These are phyloP conservation scores for Drosophila lacicola DNA, from an alignment of 2,888 invertebrate genomes.

Conservation along the genomic window DNA sequence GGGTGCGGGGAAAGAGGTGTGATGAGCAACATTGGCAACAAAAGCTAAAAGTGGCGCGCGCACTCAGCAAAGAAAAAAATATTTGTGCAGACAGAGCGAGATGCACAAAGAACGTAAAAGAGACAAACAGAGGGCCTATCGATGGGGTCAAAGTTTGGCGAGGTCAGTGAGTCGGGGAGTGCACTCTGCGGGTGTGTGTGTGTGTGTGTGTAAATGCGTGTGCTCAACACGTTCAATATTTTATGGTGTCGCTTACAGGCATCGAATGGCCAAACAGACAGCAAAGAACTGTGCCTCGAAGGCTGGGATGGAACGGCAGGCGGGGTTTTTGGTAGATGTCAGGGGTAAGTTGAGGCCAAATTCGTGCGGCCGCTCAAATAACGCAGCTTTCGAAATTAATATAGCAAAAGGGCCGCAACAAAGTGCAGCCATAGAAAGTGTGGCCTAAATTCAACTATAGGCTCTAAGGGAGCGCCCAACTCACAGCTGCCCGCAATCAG, in stretches of 20 bases:
- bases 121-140: constrained; percentile 32
- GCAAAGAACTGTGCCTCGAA: constrained; percentile 39
- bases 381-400: constrained; percentile 66
- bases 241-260: constrained; percentile 79
- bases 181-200: constrained; percentile 29
- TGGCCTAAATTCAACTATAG: constrained; percentile 36
- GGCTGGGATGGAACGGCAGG: constrained; percentile 1
- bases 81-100: constrained; percentile 18
- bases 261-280: constrained; percentile 49
- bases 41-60: constrained; percentile 59
- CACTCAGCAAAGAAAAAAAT: constrained; percentile 35
- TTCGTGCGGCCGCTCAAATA: constrained; percentile 60
- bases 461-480: constrained; percentile 15
- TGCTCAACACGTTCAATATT: constrained; percentile 68
- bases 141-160: constrained; percentile 56
- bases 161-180: constrained; percentile 59
- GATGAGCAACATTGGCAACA: constrained; percentile 48
- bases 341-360: constrained; percentile 34
- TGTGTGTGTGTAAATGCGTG: constrained; percentile 37
- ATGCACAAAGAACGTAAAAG: constrained; percentile 3
- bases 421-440: constrained; percentile 49
- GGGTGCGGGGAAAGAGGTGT: background rate
- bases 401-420: constrained; percentile 48
- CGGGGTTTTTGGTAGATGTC: background rate
- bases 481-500: constrained; percentile 38